A percentile compares a stretch with the other conserved stretches of the same genome.
Evolutionary conservation across 1,140 invertebrate genomes (phyloP).

Genomic region (Eufriesea mexicana): DNA sequence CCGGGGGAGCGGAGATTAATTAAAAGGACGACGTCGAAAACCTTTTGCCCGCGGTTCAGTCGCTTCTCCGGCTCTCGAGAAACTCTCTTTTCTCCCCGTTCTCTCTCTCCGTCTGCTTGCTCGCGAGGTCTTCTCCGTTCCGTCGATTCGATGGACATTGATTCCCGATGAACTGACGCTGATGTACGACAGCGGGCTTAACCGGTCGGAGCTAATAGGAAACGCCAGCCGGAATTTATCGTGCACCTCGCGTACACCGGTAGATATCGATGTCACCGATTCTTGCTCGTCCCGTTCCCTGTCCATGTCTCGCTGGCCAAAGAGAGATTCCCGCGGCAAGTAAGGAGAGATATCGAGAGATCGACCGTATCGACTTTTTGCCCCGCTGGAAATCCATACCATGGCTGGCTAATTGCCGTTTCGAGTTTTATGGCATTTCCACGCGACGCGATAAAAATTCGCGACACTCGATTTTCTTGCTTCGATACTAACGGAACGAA

Average conservation of each 20-base stretch:
- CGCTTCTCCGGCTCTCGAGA: not conserved
- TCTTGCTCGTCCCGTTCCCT: not conserved
- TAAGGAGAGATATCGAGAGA: slow-evolving; percentile 27
- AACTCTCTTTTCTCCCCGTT: not conserved
- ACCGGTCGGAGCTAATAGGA: slow-evolving; percentile 57
- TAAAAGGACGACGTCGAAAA: slow-evolving; percentile 66
- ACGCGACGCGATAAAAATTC: not conserved
- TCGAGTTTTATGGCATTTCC: not conserved
- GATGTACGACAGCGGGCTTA: slow-evolving; percentile 50
- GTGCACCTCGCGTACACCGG: slow-evolving; percentile 19
- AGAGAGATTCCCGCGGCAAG: not conserved
- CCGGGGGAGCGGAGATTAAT: slow-evolving; percentile 65
- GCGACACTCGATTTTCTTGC: not conserved
- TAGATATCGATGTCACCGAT: slow-evolving; percentile 44
- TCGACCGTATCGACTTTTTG: slow-evolving; percentile 6
- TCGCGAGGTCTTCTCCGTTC: not conserved
- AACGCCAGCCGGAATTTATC: slow-evolving; percentile 54
- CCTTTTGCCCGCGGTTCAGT: slow-evolving; percentile 56
- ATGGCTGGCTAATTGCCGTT: slow-evolving; percentile 10
- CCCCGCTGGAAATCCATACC: slow-evolving; percentile 16
- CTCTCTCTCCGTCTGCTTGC: not conserved
- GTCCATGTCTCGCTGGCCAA: not conserved
- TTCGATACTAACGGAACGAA: not conserved
- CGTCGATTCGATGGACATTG: slow-evolving; percentile 51
- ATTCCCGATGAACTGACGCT: slow-evolving; percentile 60